Evolutionary conservation across 2,797 vertebrate species (phyloP), one percentile per base, ranked within the genome.

Genomic region (Enteromius viviparus): DNA sequence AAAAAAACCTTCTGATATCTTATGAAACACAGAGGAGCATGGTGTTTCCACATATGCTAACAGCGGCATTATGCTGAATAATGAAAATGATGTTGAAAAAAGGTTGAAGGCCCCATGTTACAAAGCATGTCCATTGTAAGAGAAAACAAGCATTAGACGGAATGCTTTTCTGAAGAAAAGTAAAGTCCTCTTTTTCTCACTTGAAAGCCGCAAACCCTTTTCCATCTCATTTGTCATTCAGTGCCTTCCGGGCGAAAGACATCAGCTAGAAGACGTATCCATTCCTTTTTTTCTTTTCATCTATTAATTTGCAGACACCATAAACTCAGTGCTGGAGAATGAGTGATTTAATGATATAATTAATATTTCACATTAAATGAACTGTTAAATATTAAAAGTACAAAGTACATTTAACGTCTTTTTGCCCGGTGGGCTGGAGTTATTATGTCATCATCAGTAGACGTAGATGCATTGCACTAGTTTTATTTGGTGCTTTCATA

Each of bases 231-330:
- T 83, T 77, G 74, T 77, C 81, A 77, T 83, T 69, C 64, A 70
- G 74, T 83, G 81, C 81, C 74, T 83, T 77, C 81, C 81, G 81
- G 81, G 81, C 74, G 75, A 83, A 83, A 83, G 75, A 83, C 81
- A 83, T 83, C 81, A 83, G 64, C 74, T 83, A 83, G 81, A 83
- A 75, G 62, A 82, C 80, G 37, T 69, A 55, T 60, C 64, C 81
- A 68, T 77, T 77, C 14, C 51, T 62, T 83, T 76, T 74, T 83
- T 78, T 60, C 75, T 69, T 83, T 45, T 51, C 53, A 77, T 78
- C 66, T 83, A 70, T 83, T 70, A 83, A 83, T 83, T 71, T 70
- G 75, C 81, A 77, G 75, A 62, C 65, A 62, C 75, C 53, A 77
- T 58, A 78, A 78, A 83, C 53, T 53, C 34, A 68, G 60, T 75